phyloP scores from a whole-genome alignment of 2,888 invertebrate species.

The Caenorhabditis drosophilae region DNA sequence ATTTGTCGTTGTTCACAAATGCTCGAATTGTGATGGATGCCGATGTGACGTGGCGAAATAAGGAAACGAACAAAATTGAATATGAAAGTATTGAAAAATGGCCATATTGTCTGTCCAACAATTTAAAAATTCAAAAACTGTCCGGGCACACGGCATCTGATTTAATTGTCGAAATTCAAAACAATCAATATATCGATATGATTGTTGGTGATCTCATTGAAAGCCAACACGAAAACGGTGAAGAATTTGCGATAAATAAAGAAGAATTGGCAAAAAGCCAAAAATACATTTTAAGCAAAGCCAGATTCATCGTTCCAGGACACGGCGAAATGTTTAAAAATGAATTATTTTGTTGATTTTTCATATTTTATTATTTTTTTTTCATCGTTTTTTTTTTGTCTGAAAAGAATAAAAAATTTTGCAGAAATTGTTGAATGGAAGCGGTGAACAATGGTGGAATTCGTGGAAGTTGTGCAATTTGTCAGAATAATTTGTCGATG shows the following conservation, averaged over 20 bases:
- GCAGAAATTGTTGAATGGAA: background rate
- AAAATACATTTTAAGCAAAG: slow-evolving; percentile 16
- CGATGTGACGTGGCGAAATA: slow-evolving; percentile 18
- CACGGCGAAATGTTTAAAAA: slow-evolving; percentile 19
- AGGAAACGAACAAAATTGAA: slow-evolving; percentile 3
- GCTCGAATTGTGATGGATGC: slow-evolving; percentile 37
- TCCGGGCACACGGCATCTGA: slow-evolving; percentile 44
- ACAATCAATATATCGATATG: slow-evolving; percentile 5
- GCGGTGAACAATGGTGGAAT: background rate
- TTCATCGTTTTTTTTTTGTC: background rate
- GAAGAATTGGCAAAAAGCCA: slow-evolving; percentile 14
- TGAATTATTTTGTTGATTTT: background rate
- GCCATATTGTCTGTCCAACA: slow-evolving; percentile 20
- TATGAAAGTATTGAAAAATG: slow-evolving; percentile 15
- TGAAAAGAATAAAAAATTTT: background rate
- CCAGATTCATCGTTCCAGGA: slow-evolving; percentile 39
- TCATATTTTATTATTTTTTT: background rate
- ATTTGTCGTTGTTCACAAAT: slow-evolving; percentile 32
- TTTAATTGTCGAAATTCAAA: slow-evolving; percentile 15
- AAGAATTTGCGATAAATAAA: slow-evolving; percentile 4
- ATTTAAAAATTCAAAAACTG: slow-evolving; percentile 22
- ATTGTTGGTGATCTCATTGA: slow-evolving; percentile 46
- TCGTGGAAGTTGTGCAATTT: slow-evolving; percentile 21
- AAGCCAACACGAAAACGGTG: slow-evolving; percentile 21
- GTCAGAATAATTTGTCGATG: slow-evolving; percentile 9